phyloP scores from a whole-genome alignment of 2,888 invertebrate species.

The Leucoptera coffeella region DNA sequence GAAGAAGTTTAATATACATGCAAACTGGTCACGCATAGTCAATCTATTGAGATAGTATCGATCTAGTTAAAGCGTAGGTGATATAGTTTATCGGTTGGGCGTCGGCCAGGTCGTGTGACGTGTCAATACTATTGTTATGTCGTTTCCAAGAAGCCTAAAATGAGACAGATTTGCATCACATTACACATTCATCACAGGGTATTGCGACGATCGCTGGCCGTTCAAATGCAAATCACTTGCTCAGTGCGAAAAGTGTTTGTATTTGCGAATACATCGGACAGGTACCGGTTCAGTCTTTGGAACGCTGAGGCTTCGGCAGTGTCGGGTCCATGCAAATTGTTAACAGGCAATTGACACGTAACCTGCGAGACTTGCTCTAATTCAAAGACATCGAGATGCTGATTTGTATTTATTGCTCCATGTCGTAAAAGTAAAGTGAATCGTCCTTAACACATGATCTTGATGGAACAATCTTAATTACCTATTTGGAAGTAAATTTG shows the following conservation, averaged over 20 bases:
- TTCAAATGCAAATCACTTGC: not conserved
- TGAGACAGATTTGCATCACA: constrained; percentile 14
- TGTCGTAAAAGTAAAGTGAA: constrained; percentile 8
- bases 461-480: constrained; percentile 5
- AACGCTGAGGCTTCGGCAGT: no score
- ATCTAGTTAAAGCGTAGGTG: constrained; percentile 1
- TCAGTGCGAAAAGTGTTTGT: not conserved
- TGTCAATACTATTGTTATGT: constrained; percentile 2
- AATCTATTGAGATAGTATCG: constrained; percentile 1
- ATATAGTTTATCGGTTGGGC: not conserved
- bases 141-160: constrained; percentile 10
- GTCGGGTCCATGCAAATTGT: no score
- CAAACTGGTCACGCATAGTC: constrained; percentile 1
- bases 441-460: constrained; percentile 7
- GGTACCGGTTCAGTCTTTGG: no score
- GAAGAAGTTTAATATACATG: no score
- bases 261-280: no score
- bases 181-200: constrained; percentile 6
- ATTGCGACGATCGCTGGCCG: not conserved
- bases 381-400: constrained; percentile 3
- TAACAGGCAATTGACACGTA: constrained; percentile 2
- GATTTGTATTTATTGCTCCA: constrained; percentile 6
- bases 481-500: no score
- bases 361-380: no score
- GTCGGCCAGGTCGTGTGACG: not conserved